Base-by-base conservation (phyloP, 1,140 invertebrate species). In the Drosophila serrata region DNA sequence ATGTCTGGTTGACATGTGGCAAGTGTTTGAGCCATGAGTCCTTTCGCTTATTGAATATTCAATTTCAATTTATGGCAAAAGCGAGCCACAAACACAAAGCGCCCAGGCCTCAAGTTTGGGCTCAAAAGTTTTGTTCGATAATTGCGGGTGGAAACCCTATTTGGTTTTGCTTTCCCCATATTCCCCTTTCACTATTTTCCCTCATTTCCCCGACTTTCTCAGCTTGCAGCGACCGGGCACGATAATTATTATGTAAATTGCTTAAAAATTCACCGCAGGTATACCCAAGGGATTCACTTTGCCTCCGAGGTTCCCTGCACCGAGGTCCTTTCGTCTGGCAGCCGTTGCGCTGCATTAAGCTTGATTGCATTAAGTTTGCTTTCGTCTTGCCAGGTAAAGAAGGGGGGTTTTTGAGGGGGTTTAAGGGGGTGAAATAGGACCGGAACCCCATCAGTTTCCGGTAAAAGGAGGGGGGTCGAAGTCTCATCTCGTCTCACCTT, bases 191-290 rank as follows among this genome's bases (percentile, higher is more conserved):
- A n/a, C n/a, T n/a, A n/a, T n/a, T n/a, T n/a, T n/a, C n/a, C n/a
- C n/a, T n/a, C n/a, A n/a, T n/a, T n/a, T n/a, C n/a, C 40, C 17
- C 24, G 39, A 15, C 22, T 57, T 31, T 40, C 29, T 40, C 49
- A 15, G 11, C 55, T 40, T 56, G 56, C 68, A 40, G 62, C 67
- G 59, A 63, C 39, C 65, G 61, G 69, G 69, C 79, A 82, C 84
- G 84, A 84, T 87, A 88, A 87, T 87, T 87, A 88, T 87, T 87
- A 88, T 87, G 84, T 88, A 87, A 87, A 87, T 88, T 87, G 84
- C 80, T 87, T 84, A 88, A 87, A 87, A 87, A 87, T 87, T 77
- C 82, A 87, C 82, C 82, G 84, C 82, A 87, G 75, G 75, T 87
- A 87, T 79, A 75, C 84, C 84, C 82, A 76, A 87, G 65, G 82